Evolutionary conservation across 2,113 vertebrate genomes (phyloP).

Genomic region (Muscicapa adusta): DNA sequence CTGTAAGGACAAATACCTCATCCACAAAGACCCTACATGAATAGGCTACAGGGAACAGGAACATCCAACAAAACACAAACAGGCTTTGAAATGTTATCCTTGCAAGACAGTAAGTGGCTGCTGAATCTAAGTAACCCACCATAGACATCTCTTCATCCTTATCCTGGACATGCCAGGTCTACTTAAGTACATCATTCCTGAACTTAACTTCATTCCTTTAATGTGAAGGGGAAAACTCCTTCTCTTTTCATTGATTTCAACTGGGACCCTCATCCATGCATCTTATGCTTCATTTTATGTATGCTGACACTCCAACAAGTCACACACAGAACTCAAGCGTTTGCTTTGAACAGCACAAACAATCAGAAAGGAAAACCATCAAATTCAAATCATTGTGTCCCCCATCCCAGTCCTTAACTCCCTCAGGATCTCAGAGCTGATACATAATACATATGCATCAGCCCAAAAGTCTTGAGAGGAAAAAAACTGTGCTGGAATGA

Average conservation of each 20-base stretch:
- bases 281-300: neutral
- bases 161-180: neutral
- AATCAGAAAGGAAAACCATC: neutral
- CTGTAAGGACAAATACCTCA: neutral
- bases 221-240: neutral
- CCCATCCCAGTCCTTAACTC: neutral
- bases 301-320: neutral
- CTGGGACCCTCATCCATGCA: neutral
- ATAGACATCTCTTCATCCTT: neutral
- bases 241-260: neutral
- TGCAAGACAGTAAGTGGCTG: neutral
- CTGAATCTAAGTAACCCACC: neutral
- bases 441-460: slow-evolving; percentile 46
- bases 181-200: neutral
- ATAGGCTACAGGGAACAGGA: neutral
- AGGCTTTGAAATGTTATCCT: neutral
- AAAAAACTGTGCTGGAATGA: slow-evolving; percentile 5
- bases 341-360: neutral
- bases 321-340: neutral
- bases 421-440: slow-evolving; percentile 6
- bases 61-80: neutral
- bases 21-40: neutral
- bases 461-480: neutral
- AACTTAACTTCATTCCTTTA: neutral
- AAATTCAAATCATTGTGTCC: neutral